Conservation (phyloP, 2,797 vertebrate genomes). For the Lacerta viridis region DNA sequence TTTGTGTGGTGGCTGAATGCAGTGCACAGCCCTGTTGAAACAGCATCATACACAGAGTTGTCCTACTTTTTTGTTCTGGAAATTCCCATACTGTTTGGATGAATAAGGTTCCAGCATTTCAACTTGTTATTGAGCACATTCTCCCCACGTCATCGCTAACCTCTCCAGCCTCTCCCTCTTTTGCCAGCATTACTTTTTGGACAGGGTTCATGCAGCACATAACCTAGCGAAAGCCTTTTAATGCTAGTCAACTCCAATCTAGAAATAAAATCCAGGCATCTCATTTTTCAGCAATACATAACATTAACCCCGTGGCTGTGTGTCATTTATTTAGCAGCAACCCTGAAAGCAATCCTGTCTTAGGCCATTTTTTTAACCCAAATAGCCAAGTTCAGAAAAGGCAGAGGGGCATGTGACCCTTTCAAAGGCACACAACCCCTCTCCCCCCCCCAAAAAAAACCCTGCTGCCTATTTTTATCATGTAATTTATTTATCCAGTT, state of each 20-base stretch:
- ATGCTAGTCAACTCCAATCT: not conserved
- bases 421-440: not conserved
- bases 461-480: not conserved
- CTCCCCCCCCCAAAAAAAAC: not conserved
- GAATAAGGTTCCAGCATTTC: not conserved
- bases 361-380: not conserved
- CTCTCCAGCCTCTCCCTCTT: not conserved
- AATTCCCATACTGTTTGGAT: not conserved
- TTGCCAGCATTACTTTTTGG: not conserved
- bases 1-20: too few species aligned
- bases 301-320: not conserved
- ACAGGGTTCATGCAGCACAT: not conserved
- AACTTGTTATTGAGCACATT: not conserved
- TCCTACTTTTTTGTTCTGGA: not conserved
- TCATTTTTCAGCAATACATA: conserved; percentile 15
- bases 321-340: not conserved
- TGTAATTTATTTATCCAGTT: not conserved
- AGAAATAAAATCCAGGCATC: not conserved
- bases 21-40: too few species aligned
- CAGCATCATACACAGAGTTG: not conserved
- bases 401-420: not conserved
- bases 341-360: not conserved
- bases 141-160: not conserved
- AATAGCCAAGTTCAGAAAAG: conserved; percentile 24
- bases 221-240: conserved; percentile 10